These are phyloP conservation scores for Characodon lateralis DNA, from an alignment of 2,797 vertebrate genomes.

Conservation along the genomic window DNA sequence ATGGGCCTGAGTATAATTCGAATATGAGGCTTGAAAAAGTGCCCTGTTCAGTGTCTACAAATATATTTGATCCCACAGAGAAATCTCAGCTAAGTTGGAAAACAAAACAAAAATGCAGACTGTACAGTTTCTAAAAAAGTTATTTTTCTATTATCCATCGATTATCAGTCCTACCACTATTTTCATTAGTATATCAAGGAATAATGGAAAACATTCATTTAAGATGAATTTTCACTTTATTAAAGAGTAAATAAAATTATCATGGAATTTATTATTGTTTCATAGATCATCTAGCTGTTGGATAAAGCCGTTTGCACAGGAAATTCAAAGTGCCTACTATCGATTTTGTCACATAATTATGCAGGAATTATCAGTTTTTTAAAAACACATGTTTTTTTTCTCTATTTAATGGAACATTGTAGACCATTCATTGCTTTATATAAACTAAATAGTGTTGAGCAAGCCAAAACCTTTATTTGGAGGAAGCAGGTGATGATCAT, in stretches of 20 bases:
- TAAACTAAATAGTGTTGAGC: background rate
- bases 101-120: slow-evolving; percentile 1
- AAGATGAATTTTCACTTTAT: background rate
- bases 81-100: slow-evolving; percentile 19
- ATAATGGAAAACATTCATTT: background rate
- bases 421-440: background rate
- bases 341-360: background rate
- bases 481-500: background rate
- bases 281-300: background rate
- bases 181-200: background rate
- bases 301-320: background rate
- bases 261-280: background rate
- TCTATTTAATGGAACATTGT: background rate
- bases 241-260: background rate
- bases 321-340: background rate
- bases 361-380: background rate
- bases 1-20: slow-evolving; percentile 66
- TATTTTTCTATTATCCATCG: background rate
- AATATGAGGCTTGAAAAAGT: slow-evolving; percentile 63
- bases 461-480: background rate
- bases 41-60: slow-evolving; percentile 56
- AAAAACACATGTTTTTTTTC: background rate
- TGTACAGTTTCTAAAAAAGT: background rate
- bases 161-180: background rate
- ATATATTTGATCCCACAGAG: slow-evolving; percentile 53